Conservation (phyloP, 2,113 vertebrate genomes). For the Clarias magur region DNA sequence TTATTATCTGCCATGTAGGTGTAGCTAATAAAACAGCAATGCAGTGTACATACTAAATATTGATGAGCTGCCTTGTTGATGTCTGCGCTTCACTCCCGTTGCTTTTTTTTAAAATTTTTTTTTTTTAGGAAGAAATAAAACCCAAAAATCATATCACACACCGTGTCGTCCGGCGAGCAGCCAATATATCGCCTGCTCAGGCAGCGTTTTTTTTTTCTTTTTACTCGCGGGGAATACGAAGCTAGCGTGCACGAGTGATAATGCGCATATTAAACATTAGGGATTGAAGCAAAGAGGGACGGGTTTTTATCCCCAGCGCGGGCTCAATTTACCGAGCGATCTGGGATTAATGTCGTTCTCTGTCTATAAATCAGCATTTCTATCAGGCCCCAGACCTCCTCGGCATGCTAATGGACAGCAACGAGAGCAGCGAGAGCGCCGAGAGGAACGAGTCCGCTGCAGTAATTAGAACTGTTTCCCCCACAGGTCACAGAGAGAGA, state of each 20-base stretch:
- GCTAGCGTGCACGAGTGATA: neutral
- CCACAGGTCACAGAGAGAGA: conserved; percentile 26
- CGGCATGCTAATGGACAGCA: conserved; percentile 54
- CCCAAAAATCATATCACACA: neutral
- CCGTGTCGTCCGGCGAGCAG: neutral
- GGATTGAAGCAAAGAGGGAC: conserved; percentile 17
- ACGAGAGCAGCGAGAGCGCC: conserved; percentile 34
- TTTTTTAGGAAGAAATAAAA: neutral
- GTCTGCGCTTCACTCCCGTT: neutral
- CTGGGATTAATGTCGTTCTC: conserved; percentile 51
- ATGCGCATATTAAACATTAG: conserved; percentile 43
- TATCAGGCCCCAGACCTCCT: conserved; percentile 52
- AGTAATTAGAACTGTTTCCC: conserved; percentile 54
- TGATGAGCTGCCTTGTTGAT: neutral
- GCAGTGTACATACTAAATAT: neutral
- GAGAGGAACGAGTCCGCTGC: conserved; percentile 30
- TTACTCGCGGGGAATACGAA: conserved; percentile 19
- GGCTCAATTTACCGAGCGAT: conserved; percentile 57
- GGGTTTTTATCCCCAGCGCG: conserved; percentile 41
- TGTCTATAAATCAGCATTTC: conserved; percentile 56
- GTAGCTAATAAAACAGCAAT: neutral
- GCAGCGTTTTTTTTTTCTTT: neutral
- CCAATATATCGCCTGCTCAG: neutral
- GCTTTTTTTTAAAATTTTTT: neutral
- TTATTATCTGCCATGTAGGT: neutral